A percentile compares a stretch with the other conserved stretches of the same genome.
Conservation (phyloP, 2,888 invertebrate species). For the Nemoura dubitans region DNA sequence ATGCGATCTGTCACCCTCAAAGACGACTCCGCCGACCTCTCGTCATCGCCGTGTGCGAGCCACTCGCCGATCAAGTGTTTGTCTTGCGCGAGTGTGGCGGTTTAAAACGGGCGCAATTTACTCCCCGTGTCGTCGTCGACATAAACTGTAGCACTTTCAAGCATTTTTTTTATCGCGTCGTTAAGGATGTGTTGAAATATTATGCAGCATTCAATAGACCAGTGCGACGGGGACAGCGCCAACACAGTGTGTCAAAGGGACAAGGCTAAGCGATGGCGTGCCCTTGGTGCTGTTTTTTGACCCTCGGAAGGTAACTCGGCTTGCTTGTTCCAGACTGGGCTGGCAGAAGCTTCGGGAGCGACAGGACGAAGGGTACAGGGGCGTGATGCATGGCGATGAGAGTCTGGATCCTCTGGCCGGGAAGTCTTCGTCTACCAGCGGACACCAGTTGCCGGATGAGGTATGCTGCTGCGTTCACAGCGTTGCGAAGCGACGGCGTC, state of each 20-base stretch:
- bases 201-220: too few relatives aligned
- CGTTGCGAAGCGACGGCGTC: neutral
- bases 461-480: too few relatives aligned
- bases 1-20: slow-evolving; percentile 12
- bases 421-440: slow-evolving; percentile 54
- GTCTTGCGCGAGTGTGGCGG: neutral
- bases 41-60: neutral
- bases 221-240: too few relatives aligned
- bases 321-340: slow-evolving; percentile 62
- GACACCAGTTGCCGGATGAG: slow-evolving; percentile 55
- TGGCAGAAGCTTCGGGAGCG: slow-evolving; percentile 65
- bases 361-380: slow-evolving; percentile 61
- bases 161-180: too few relatives aligned
- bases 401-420: slow-evolving; percentile 59
- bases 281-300: too few relatives aligned
- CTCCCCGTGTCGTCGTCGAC: too few relatives aligned
- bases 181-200: too few relatives aligned
- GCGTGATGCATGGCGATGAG: slow-evolving; percentile 60
- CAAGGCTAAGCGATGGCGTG: too few relatives aligned
- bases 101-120: too few relatives aligned
- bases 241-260: too few relatives aligned
- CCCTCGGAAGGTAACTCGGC: too few relatives aligned
- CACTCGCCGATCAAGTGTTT: neutral
- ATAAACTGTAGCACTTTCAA: too few relatives aligned
- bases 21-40: neutral